Conservation (phyloP, 1,140 invertebrate species). For the Stegodyphus dumicola region DNA sequence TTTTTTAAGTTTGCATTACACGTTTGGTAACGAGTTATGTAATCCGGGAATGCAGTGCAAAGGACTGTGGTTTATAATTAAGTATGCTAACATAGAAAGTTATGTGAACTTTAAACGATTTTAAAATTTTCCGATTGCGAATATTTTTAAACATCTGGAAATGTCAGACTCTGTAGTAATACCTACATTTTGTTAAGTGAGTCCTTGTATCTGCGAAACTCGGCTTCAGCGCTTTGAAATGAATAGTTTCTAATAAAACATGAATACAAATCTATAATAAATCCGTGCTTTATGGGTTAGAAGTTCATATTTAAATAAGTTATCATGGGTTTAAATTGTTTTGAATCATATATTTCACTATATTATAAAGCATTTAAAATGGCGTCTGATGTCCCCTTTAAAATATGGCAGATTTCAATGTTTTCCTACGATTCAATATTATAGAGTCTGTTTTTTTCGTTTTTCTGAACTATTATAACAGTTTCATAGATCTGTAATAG, state of each 20-base stretch:
- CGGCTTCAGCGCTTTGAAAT: background rate
- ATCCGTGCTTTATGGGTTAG: background rate
- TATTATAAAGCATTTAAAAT: background rate
- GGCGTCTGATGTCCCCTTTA: constrained; percentile 33
- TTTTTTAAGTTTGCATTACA: background rate
- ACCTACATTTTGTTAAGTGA: background rate
- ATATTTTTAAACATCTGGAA: background rate
- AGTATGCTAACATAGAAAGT: constrained; percentile 1
- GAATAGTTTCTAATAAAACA: background rate
- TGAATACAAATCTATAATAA: background rate
- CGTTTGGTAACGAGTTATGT: background rate
- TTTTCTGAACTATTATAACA: background rate
- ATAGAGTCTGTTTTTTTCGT: background rate
- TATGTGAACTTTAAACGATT: background rate
- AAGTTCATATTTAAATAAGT: background rate
- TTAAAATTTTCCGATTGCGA: background rate
- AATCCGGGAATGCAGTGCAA: constrained; percentile 9
- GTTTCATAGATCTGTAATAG: background rate
- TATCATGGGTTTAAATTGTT: background rate
- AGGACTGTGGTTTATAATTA: constrained; percentile 3
- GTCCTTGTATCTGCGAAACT: background rate
- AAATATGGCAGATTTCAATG: constrained; percentile 19
- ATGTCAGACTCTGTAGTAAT: background rate
- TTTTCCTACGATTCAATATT: constrained; percentile 2
- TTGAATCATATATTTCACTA: background rate